A percentile compares a stretch with the other conserved stretches of the same genome.
Conservation (phyloP, 1,140 invertebrate species). For the Lycorma delicatula region DNA sequence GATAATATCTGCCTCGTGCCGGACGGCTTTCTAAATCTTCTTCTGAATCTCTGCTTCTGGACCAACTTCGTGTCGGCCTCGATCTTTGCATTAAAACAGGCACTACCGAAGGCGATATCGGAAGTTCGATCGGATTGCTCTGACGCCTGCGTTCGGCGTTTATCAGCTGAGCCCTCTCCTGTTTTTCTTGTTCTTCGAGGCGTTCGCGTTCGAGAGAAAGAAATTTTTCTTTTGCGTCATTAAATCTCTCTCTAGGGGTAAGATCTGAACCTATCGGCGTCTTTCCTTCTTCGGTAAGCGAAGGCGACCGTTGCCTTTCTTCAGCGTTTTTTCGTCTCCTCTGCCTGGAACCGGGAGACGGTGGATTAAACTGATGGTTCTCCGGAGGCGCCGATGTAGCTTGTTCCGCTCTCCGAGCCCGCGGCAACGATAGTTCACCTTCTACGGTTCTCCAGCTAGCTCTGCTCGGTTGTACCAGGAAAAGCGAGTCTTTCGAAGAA, state of each 20-base stretch:
- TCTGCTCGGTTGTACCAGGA: constrained; percentile 26
- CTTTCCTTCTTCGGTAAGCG: constrained; percentile 29
- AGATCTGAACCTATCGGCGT: constrained; percentile 35
- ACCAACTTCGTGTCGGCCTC: constrained; percentile 8
- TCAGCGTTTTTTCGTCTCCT: constrained; percentile 27
- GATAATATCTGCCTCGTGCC: not conserved
- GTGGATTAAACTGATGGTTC: not conserved
- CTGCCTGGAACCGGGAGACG: constrained; percentile 2
- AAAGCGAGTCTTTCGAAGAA: constrained; percentile 29
- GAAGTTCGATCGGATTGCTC: constrained; percentile 11
- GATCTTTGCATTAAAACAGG: not conserved
- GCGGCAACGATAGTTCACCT: constrained; percentile 22
- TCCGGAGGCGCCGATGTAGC: not conserved
- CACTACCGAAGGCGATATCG: not conserved
- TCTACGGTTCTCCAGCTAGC: constrained; percentile 19
- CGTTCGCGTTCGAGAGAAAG: constrained; percentile 62
- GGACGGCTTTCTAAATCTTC: constrained; percentile 4
- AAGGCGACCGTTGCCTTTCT: constrained; percentile 43
- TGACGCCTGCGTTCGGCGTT: constrained; percentile 12
- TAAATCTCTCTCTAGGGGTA: constrained; percentile 64
- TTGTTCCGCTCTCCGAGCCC: constrained; percentile 20
- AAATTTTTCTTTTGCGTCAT: constrained; percentile 76
- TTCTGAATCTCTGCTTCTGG: constrained; percentile 10
- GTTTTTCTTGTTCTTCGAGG: constrained; percentile 38
- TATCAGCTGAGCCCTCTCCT: constrained; percentile 9